A percentile compares a stretch with the other conserved stretches of the same genome.
Conservation (phyloP, 1,140 invertebrate genomes). For the Eulimnadia texana region DNA sequence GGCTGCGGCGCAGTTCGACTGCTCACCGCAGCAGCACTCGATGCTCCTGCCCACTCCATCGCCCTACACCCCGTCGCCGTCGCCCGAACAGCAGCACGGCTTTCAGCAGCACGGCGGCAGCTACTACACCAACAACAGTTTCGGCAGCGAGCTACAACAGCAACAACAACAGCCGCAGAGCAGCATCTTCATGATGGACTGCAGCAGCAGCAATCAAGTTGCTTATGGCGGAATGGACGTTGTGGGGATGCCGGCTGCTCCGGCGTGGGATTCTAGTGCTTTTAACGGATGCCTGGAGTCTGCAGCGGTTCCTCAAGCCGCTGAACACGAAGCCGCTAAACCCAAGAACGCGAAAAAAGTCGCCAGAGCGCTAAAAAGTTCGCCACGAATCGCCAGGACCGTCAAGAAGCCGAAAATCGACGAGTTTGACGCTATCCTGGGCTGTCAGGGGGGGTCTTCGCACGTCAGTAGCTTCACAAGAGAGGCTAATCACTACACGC, state of each 20-base stretch:
- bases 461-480: background rate
- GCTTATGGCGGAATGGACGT: background rate
- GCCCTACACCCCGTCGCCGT: conserved; percentile 19
- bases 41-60: conserved; percentile 2
- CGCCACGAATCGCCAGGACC: background rate
- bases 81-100: conserved; percentile 9
- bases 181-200: background rate
- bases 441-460: background rate
- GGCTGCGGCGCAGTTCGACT: conserved; percentile 1
- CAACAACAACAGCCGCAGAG: background rate
- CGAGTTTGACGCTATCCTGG: background rate
- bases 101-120: background rate
- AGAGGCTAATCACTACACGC: background rate
- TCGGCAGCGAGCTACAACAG: background rate
- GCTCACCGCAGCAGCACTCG: conserved; percentile 6
- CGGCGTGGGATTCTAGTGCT: background rate
- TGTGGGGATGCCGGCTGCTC: background rate
- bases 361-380: background rate
- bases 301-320: background rate
- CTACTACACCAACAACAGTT: background rate
- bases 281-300: background rate
- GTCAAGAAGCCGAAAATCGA: background rate
- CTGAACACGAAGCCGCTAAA: background rate
- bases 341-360: no score
- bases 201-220: background rate